Percentiles rank a stretch among this genome's conserved stretches.
phyloP scores from a whole-genome alignment of 2,888 invertebrate genomes.

The Luffia ferchaultella region DNA sequence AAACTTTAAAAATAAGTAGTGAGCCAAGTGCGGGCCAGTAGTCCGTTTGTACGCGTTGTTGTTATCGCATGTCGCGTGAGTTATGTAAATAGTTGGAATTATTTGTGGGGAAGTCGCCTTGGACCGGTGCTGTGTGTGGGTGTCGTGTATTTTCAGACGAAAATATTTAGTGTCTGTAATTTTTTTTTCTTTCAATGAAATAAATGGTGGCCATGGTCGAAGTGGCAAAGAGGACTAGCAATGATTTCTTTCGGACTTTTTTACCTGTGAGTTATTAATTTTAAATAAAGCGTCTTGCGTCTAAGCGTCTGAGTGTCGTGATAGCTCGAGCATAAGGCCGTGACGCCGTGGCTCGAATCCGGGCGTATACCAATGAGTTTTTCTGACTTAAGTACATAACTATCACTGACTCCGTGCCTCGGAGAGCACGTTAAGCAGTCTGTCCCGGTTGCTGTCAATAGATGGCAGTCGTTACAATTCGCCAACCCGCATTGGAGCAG shows the following conservation, averaged over 20 bases:
- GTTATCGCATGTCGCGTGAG: neutral
- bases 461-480: no score
- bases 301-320: neutral
- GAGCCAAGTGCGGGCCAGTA: no score
- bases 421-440: no score
- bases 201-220: constrained; percentile 43
- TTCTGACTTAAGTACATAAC: no score
- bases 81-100: neutral
- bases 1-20: no score
- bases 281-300: neutral
- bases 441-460: no score
- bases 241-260: constrained; percentile 50
- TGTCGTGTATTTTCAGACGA: neutral
- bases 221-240: constrained; percentile 36
- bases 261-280: constrained; percentile 43
- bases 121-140: neutral
- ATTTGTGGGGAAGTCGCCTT: neutral
- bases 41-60: neutral
- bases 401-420: no score
- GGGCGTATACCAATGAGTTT: no score
- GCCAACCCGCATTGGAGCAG: no score
- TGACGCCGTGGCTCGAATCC: no score
- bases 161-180: neutral
- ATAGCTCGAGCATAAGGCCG: no score
- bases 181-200: constrained; percentile 16